Evolutionary conservation across 2,113 vertebrate species (phyloP).

Genomic region (Onychostruthus taczanowskii): DNA sequence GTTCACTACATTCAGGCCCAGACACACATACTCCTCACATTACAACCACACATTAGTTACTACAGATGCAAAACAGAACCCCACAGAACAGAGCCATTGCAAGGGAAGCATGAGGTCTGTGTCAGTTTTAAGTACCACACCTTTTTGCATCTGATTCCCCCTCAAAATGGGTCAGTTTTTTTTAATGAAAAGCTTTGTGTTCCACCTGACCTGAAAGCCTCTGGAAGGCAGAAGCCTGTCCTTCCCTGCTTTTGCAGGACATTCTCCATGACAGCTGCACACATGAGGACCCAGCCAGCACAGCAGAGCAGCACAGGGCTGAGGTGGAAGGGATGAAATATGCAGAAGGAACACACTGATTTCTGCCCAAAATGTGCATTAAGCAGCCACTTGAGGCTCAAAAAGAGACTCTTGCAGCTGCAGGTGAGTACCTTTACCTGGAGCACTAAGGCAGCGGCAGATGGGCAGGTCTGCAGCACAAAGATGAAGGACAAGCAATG

Average conservation of each 20-base stretch:
- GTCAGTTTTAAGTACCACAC: background rate
- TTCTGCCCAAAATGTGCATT: background rate
- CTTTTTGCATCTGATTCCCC: background rate
- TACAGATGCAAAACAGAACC: background rate
- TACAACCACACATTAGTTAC: background rate
- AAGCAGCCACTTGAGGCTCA: background rate
- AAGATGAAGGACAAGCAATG: background rate
- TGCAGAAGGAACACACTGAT: background rate
- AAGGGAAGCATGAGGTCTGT: background rate
- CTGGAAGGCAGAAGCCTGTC: background rate
- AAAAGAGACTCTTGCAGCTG: background rate
- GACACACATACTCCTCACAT: rapidly evolving
- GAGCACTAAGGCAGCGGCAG: background rate
- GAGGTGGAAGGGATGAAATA: background rate
- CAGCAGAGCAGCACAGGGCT: background rate
- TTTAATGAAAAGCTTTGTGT: background rate
- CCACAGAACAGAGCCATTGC: background rate
- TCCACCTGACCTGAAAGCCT: background rate
- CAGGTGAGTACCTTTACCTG: background rate
- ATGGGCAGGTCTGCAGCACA: rapidly evolving
- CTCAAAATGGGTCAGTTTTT: background rate
- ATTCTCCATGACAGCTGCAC: background rate
- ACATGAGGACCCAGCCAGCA: rapidly evolving
- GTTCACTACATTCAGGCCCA: background rate
- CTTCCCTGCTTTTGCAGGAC: background rate